A percentile compares a stretch with the other conserved stretches of the same genome.
Conservation (phyloP, 2,797 vertebrate genomes). For the Phrynocephalus vlangalii region DNA sequence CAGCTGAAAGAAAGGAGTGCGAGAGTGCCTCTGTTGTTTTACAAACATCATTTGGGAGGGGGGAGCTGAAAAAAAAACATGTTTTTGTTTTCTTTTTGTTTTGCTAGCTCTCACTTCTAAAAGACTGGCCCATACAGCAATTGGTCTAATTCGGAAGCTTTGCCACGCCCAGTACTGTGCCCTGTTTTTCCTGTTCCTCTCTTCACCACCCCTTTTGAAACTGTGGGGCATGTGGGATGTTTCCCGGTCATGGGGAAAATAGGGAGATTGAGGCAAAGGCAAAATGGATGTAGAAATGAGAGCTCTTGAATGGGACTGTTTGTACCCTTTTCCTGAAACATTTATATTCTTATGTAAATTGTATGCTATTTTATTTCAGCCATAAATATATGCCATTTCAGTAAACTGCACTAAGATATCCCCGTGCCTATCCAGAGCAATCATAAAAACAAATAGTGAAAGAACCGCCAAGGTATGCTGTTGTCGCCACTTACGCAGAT, state of each 20-base stretch:
- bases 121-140: neutral
- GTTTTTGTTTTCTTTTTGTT: neutral
- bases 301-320: neutral
- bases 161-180: neutral
- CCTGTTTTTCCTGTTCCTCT: neutral
- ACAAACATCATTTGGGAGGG: neutral
- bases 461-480: slow-evolving; percentile 61
- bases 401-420: slow-evolving; percentile 52
- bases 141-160: neutral
- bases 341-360: slow-evolving; percentile 18
- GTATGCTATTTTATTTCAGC: slow-evolving; percentile 58
- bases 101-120: no score
- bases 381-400: slow-evolving; percentile 61
- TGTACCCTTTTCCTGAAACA: slow-evolving; percentile 32
- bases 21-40: neutral
- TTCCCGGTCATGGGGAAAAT: neutral
- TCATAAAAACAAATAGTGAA: slow-evolving; percentile 67
- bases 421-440: slow-evolving; percentile 52
- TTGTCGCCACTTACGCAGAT: slow-evolving; percentile 52
- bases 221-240: slow-evolving; percentile 5
- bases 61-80: neutral
- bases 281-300: slow-evolving; percentile 12
- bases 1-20: no score
- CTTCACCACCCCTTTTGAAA: neutral
- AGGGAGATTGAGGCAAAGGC: neutral